Base-by-base conservation (phyloP, 2,113 vertebrate species). In the Silurus glanis region DNA sequence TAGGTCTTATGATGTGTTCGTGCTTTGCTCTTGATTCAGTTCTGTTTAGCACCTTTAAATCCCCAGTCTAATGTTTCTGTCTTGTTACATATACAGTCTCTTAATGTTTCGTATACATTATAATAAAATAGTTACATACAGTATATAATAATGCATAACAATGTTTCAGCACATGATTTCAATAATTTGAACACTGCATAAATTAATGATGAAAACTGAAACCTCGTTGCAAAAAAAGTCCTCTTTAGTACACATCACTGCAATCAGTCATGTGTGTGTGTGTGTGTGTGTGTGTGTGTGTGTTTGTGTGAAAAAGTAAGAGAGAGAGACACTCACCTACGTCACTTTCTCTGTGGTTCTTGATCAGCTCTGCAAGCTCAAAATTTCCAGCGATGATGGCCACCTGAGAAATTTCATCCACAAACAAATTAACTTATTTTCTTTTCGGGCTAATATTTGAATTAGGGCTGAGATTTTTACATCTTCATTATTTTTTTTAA, bases 361-460 rank as follows among this genome's bases (percentile, higher is more conserved):
- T 98, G 92, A 99, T 96, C 87, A 98, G 96, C 88, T 99, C 98
- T 0, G 96, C 98, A 23, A 99, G 96, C 89, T 99, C 97, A 91
- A 99, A 99, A 93, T 99, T 99, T 47, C 98, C 97, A 0, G 98
- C 97, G 49, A 99, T 98, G 84, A 99, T 98, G n/a, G 98, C 98
- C 80, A 99, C 98, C 98, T 99, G 93, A 82, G 89, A 90, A n/a
- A n/a, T n/a, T n/a, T n/a, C n/a, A 37, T 37, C 37, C 37, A 37
- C 2, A 37, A 37, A 37, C 37, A 37, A 37, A 37, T 37, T 37
- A 37, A 2, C 37, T 37, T 37, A 37, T 2, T 37, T 37, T 37
- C 1, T 9, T 23, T 2, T n/a, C 9, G 23, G 55, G 55, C 13
- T 6, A 56, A 56, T 1, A 56, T 56, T 56, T 8, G 55, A 13